Conservation (phyloP, 2,113 vertebrate genomes). For the Holacanthus passer region DNA sequence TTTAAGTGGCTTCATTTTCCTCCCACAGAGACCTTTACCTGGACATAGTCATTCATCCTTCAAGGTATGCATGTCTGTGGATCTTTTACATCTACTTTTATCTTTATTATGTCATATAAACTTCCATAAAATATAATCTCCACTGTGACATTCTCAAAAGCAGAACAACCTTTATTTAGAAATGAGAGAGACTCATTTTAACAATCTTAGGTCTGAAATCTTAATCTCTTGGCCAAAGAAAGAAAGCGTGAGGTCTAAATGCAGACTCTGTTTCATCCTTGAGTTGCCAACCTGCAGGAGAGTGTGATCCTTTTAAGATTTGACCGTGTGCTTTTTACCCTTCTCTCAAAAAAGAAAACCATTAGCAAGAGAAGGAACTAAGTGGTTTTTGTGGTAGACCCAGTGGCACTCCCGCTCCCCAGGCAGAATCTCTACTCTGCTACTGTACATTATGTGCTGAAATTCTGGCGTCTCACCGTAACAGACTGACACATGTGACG, state of each 20-base stretch:
- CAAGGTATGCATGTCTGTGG: slow-evolving; percentile 76
- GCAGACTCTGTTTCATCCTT: slow-evolving; percentile 26
- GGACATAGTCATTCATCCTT: slow-evolving; percentile 86
- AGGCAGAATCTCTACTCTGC: slow-evolving; percentile 70
- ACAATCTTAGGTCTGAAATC: slow-evolving; percentile 24
- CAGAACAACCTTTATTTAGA: slow-evolving; percentile 9
- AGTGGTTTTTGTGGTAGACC: slow-evolving; percentile 84
- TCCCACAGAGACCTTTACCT: slow-evolving; percentile 82
- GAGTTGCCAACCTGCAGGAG: slow-evolving; percentile 45
- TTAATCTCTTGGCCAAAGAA: slow-evolving; percentile 33
- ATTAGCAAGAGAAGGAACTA: slow-evolving; percentile 79
- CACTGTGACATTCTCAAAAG: background rate
- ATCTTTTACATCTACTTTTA: background rate
- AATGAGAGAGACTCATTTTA: background rate
- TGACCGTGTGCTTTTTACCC: slow-evolving; percentile 58
- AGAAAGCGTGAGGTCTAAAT: slow-evolving; percentile 50
- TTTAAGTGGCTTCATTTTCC: slow-evolving; percentile 56
- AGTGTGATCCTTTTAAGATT: slow-evolving; percentile 73
- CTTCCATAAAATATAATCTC: background rate
- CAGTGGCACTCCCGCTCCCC: slow-evolving; percentile 68
- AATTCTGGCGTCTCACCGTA: slow-evolving; percentile 59
- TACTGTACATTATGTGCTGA: slow-evolving; percentile 70
- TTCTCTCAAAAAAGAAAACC: slow-evolving; percentile 78
- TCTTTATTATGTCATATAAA: slow-evolving; percentile 12
- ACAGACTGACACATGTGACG: slow-evolving; percentile 51